Evolutionary conservation across 1,140 invertebrate genomes (phyloP), one percentile per base, ranked within the genome.

Genomic region (Lasioglossum albipes): DNA sequence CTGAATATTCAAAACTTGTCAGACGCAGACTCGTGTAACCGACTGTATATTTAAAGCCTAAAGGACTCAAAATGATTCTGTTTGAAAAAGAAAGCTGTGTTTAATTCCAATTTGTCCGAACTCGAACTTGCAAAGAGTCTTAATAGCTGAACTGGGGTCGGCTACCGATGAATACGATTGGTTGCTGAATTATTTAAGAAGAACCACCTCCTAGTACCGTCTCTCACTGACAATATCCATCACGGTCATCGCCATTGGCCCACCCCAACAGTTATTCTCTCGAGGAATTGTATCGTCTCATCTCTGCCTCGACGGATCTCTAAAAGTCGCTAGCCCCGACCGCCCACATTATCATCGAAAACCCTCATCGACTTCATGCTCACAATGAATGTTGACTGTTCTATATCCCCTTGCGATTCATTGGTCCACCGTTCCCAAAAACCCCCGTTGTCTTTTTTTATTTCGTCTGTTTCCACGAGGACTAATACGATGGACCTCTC

Each of bases 321-420:
- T 62, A 61, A 3, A 36, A 74, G 41, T 61, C 64, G 64, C 78
- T 6, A 74, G 42, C 57, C 54, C 66, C 74, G 52, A 31, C 42
- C 49, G 57, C 65, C 22, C 36, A 68, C 78, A 80, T 80, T 73
- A 78, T 68, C 83, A 85, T 75, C 75, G 74, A 73, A 36, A 36
- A 82, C 67, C 83, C 61, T 82, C 76, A 79, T 87, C 85, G 76
- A 73, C 57, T 68, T 82, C 84, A 85, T 84, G 61, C 84, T 84
- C 83, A 75, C 84, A 84, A 85, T 73, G 83, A 84, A 67, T 72
- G 84, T 85, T 80, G 57, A 75, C 64, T 81, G 69, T 85, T 70
- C 54, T 77, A 9, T 12, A n/a, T 12, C 45, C 45, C 81, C 79
- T 70, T 74, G 36, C 64, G 79, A 85, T 57, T 85, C 79, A 49